These are phyloP conservation scores for Drosophila suzukii DNA, from an alignment of 1,140 invertebrate genomes.

Conservation along the genomic window DNA sequence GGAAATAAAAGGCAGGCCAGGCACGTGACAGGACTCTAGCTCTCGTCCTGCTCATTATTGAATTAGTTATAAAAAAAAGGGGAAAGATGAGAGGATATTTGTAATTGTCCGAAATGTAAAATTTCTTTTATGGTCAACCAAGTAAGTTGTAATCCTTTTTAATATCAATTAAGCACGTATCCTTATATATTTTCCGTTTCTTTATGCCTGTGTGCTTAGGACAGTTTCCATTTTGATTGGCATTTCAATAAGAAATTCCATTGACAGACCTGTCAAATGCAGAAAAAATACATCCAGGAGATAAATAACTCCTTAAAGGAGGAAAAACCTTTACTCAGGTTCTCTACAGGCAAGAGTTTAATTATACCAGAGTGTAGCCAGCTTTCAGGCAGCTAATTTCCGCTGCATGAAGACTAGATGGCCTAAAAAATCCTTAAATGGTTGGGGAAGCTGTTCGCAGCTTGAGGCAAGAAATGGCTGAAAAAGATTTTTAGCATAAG, in stretches of 20 bases:
- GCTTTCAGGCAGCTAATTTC: constrained; percentile 50
- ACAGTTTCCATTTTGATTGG: constrained; percentile 53
- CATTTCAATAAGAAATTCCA: constrained; percentile 62
- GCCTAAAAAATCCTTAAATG: constrained; percentile 19
- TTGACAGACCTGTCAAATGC: constrained; percentile 66
- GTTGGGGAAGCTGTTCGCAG: not conserved
- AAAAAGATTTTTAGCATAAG: constrained; percentile 41
- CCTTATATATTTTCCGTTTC: constrained; percentile 20
- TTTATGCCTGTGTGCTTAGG: constrained; percentile 39
- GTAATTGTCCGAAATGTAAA: constrained; percentile 59
- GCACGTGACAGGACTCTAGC: constrained; percentile 72
- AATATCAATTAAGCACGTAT: constrained; percentile 62
- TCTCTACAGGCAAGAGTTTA: constrained; percentile 51
- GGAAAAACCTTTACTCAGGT: constrained; percentile 44
- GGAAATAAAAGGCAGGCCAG: constrained; percentile 65
- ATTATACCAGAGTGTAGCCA: constrained; percentile 39
- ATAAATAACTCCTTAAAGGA: not conserved
- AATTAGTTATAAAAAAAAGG: constrained; percentile 61
- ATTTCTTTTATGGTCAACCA: constrained; percentile 21
- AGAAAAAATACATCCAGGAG: constrained; percentile 24
- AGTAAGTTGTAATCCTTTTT: constrained; percentile 66
- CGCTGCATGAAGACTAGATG: constrained; percentile 29
- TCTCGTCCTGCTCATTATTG: constrained; percentile 69
- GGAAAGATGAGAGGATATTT: constrained; percentile 11
- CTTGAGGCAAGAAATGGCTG: constrained; percentile 25